Base-by-base conservation (phyloP, 2,797 vertebrate genomes). In the Sebastolobus altivelis region DNA sequence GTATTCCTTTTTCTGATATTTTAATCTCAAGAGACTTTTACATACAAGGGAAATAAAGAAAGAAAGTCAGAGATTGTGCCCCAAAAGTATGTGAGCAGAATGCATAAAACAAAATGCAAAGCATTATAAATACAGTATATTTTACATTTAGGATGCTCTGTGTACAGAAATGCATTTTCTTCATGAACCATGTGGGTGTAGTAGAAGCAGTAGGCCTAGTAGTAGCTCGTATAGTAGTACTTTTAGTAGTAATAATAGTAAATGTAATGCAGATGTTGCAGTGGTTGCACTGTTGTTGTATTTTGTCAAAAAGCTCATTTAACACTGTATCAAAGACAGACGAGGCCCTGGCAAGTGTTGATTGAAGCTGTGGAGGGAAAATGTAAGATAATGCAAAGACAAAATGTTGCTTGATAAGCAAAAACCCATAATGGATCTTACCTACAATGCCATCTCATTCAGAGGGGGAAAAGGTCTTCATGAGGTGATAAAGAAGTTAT, bases 371-470 rank as follows among this genome's bases (percentile, higher is more conserved):
- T 79, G 75, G 66, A 80, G 35, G 62, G 25, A 60, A 85, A 85
- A 76, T 77, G 55, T 66, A 40, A 61, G 66, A 84, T 77, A 77
- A 80, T 69, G 49, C 77, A 77, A 86, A 61, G 16, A 55, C 11
- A 29, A 77, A 65, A 74, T 40, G 6, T 10, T 56, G 12, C 31
- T 49, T 7, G 22, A 81, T 56, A 43, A 71, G 31, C 58, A 84
- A 13, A 59, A 87, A 90, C 25, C 0, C 9, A 11, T 40, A 12
- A 13, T 25, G 27, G 33, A 63, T 13, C 90, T 91, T 84, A 94
- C 94, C 89, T 89, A 74, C 33, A 83, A 80, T 35, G 63, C 60
- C 86, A 92, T 89, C 38, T 80, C 80, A 77, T 86, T 82, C 72
- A 83, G 49, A 43, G 10, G 25, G 5, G 31, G 22, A 62, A 73